Evolutionary conservation across 2,888 invertebrate species (phyloP), one percentile per base, ranked within the genome.

Genomic region (Andrena hattorfiana): DNA sequence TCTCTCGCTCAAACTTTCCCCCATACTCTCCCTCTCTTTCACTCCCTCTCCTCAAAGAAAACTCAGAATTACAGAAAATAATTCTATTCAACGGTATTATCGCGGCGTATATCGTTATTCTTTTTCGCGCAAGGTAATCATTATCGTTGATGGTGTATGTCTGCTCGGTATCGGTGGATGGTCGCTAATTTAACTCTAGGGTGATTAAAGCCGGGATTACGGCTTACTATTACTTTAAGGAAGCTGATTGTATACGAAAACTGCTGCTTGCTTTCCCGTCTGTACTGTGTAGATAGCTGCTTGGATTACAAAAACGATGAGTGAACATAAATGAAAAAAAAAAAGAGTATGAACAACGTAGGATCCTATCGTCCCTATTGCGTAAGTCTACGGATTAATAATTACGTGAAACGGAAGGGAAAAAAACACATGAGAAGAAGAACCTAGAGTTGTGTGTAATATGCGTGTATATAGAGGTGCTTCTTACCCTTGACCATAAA

Each of bases 161-260:
- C 88, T 88, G 89, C 87, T 84, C 79, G 81, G 81, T 85, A 86
- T 89, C 79, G 81, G 64, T 79, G 77, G 64, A 60, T 81, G 84
- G 81, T 74, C 75, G 69, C 59, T 70, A 82, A 75, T 77, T 76
- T 78, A 81, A 86, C 66, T 67, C 42, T 87, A 89, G 75, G 71
- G 77, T 77, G 81, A 81, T 83, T 81, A 83, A 72, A 78, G 77
- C 56, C 83, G 83, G 85, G 79, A 88, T 89, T 89, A 89, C 89
- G 89, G 89, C 89, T 89, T 90, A 87, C 72, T 88, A 86, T 89
- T 90, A 85, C 86, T 87, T 87, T 84, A 87, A 87, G 88, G 56
- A 92, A 93, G 84, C 91, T 92, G 91, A 4, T 56, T 92, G 16
- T 89, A 90, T 87, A 87, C 86, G 88, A 90, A 26, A 69, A 83